A percentile compares a stretch with the other conserved stretches of the same genome.
These are phyloP conservation scores for Micrasema longulum DNA, from an alignment of 1,140 invertebrate species.

Conservation along the genomic window DNA sequence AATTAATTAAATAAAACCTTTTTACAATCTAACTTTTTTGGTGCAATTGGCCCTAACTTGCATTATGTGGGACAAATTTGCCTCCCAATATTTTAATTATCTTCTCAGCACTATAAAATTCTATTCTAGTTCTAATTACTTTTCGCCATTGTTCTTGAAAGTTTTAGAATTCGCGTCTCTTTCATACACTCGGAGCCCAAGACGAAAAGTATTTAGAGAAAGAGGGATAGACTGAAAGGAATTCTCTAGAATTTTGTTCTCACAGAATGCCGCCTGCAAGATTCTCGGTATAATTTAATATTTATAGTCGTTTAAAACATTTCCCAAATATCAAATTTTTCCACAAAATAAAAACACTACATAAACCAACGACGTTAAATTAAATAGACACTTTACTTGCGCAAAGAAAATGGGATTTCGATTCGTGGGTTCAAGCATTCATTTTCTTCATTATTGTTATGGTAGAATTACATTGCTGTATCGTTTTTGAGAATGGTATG, in stretches of 20 bases:
- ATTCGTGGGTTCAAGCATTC: too few species aligned
- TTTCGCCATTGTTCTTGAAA: background rate
- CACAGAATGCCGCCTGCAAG: background rate
- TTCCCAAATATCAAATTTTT: background rate
- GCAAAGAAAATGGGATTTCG: background rate
- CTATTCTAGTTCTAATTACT: conserved; percentile 14
- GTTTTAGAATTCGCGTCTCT: conserved; percentile 18
- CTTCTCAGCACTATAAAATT: conserved; percentile 8
- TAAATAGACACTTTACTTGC: background rate
- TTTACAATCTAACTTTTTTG: too few species aligned
- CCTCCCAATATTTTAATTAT: conserved; percentile 24
- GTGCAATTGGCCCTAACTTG: too few species aligned
- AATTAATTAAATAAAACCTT: too few species aligned
- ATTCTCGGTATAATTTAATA: background rate
- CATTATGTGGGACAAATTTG: too few species aligned
- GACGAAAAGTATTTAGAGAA: background rate
- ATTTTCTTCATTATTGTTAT: too few species aligned
- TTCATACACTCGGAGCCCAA: conserved; percentile 1
- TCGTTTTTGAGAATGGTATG: too few species aligned
- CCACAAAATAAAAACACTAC: background rate
- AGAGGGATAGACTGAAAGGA: background rate
- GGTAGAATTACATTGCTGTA: too few species aligned
- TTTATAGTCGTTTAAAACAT: background rate
- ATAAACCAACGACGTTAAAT: background rate
- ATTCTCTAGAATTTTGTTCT: background rate